Conservation (phyloP, 2,113 vertebrate genomes). For the Ellobius talpinus region DNA sequence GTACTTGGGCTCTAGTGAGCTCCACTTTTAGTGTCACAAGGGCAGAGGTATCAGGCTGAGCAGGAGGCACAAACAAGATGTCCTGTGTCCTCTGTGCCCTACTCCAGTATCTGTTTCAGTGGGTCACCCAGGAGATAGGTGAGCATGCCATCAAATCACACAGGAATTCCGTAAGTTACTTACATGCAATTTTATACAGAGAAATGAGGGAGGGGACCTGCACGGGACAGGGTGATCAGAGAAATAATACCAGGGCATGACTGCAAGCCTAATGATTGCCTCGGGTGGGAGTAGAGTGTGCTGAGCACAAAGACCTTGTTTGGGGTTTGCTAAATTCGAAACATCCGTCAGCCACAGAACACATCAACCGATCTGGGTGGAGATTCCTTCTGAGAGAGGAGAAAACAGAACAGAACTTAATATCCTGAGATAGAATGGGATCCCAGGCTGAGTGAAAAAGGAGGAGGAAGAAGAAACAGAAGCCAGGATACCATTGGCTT, state of each 20-base stretch:
- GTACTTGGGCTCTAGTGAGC: not conserved
- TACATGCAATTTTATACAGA: not conserved
- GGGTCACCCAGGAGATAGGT: not conserved
- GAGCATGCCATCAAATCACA: not conserved
- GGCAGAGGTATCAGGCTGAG: not conserved
- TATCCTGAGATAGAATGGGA: not conserved
- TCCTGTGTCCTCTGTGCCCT: not conserved
- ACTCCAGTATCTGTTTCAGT: not conserved
- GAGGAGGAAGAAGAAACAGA: not conserved
- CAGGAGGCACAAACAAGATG: not conserved
- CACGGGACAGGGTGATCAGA: not conserved
- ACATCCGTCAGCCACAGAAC: not conserved
- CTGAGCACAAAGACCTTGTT: fast-evolving
- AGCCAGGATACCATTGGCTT: no score
- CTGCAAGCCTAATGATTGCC: no score
- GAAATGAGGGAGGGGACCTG: not conserved
- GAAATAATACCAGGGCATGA: not conserved
- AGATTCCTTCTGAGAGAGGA: not conserved
- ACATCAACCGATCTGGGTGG: not conserved
- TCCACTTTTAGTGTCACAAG: not conserved
- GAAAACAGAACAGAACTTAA: not conserved
- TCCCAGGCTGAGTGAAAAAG: not conserved
- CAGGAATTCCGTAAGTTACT: not conserved
- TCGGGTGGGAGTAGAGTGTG: fast-evolving
- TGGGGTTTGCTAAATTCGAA: not conserved